Evolutionary conservation across 2,113 vertebrate species (phyloP).

Genomic region (Amphilophus citrinellus): DNA sequence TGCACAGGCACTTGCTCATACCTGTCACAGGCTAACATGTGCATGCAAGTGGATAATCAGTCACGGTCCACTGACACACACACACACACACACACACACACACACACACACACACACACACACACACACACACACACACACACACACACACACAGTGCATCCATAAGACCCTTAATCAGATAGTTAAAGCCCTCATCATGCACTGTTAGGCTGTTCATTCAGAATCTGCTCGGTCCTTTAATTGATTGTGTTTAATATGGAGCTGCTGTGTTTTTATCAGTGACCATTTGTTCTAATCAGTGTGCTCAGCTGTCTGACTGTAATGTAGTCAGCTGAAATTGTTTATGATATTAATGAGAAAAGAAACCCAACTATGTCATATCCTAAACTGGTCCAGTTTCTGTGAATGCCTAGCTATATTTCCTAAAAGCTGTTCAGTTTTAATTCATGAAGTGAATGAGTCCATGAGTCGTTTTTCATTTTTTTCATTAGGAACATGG

Average conservation of each 20-base stretch:
- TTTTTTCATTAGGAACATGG: not conserved
- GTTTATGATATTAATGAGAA: conserved; percentile 1
- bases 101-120: not conserved
- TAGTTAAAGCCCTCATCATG: conserved; percentile 3
- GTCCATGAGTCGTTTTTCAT: not conserved
- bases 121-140: conserved; percentile 4
- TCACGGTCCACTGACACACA: not conserved
- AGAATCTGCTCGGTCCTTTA: conserved; percentile 16
- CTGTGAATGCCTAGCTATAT: not conserved
- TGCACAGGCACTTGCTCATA: conserved; percentile 24
- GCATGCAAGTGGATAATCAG: conserved; percentile 23
- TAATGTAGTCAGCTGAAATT: conserved; percentile 1
- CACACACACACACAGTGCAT: not conserved
- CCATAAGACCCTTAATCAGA: not conserved
- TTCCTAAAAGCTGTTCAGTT: not conserved
- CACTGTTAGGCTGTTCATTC: not conserved
- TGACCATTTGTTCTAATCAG: conserved; percentile 3
- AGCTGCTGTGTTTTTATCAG: conserved; percentile 25
- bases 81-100: conserved; percentile 1
- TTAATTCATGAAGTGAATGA: not conserved
- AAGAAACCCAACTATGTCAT: not conserved
- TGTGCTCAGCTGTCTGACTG: conserved; percentile 13
- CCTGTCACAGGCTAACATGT: conserved; percentile 25
- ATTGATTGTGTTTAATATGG: conserved; percentile 21
- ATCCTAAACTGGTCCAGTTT: not conserved